Evolutionary conservation across 2,888 invertebrate species (phyloP).

Genomic region (Caenorhabditis imperialis): DNA sequence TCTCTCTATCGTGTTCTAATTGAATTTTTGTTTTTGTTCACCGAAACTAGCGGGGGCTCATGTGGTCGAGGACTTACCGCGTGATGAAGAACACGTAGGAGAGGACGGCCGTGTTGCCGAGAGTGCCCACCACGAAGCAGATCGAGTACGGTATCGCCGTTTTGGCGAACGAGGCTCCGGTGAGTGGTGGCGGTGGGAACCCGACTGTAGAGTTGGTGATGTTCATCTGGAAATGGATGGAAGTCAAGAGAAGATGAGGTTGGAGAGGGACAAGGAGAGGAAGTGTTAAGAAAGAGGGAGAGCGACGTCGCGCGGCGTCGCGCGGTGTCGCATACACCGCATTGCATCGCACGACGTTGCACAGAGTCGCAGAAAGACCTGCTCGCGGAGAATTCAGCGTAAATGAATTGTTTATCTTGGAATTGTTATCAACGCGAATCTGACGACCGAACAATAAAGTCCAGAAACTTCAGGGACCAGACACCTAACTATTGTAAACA

Average conservation of each 20-base stretch:
- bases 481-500: too few species aligned
- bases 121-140: conserved; percentile 61
- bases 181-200: conserved; percentile 56
- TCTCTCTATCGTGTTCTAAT: neutral
- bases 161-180: conserved; percentile 48
- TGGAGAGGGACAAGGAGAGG: neutral
- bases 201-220: conserved; percentile 28
- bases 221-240: conserved; percentile 26
- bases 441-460: too few species aligned
- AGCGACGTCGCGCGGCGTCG: too few species aligned
- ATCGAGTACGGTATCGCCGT: conserved; percentile 62
- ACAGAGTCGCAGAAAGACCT: too few species aligned
- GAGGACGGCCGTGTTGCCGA: conserved; percentile 67
- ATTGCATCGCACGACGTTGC: too few species aligned
- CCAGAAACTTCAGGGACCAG: too few species aligned
- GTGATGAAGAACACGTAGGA: conserved; percentile 71
- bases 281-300: too few species aligned
- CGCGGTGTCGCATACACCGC: too few species aligned
- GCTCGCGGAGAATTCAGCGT: too few species aligned
- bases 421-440: too few species aligned
- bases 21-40: neutral
- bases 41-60: conserved; percentile 2
- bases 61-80: conserved; percentile 53
- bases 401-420: too few species aligned
- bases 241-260: neutral